Evolutionary conservation across 2,888 invertebrate genomes (phyloP), one percentile per base, ranked within the genome.

Genomic region (Notodromas monacha): DNA sequence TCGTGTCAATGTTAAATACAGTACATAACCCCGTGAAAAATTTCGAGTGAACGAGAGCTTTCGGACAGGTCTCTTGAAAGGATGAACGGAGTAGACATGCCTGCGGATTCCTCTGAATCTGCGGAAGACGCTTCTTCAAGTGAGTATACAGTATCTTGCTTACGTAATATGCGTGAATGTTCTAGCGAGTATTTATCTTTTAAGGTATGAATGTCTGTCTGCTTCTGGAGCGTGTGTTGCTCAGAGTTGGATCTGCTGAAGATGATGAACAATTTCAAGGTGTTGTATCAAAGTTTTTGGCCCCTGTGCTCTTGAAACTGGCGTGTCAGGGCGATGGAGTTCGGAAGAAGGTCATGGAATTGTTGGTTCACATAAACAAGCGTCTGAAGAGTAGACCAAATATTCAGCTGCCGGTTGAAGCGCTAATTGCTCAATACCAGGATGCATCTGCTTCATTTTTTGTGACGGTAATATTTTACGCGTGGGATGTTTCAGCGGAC

Each of bases 331-430:
- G 76, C 50, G 79, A 79, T 48, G 66, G 65, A 43, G 77, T 84
- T 29, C 52, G 65, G 29, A 54, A 55, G 38, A 63, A 63, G 55
- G 79, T 84, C 10, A 74, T 86, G 65, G 84, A 84, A 47, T 53
- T 84, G 21, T 50, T 86, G 34, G 68, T 77, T 31, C 84, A 86
- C 47, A 66, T 86, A 30, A 86, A 79, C 49, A 74, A 73, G 47
- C 56, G 84, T 35, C 57, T 84, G 14, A 79, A 77, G 47, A 72
- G 70, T 37, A 59, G 81, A 28, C 63, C 69, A 0, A 57, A 61
- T 41, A 69, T 86, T 3, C 70, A 73, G 48, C 54, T 86, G 34
- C 84, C 84, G 0, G 68, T 86, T 6, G 68, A 74, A 40, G 63
- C 68, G 4, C 54, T 86, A 11, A 50, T 86, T 30, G 56, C 63